A percentile compares a stretch with the other conserved stretches of the same genome.
Conservation (phyloP, 2,888 invertebrate genomes). For the Synergus gifuensis region DNA sequence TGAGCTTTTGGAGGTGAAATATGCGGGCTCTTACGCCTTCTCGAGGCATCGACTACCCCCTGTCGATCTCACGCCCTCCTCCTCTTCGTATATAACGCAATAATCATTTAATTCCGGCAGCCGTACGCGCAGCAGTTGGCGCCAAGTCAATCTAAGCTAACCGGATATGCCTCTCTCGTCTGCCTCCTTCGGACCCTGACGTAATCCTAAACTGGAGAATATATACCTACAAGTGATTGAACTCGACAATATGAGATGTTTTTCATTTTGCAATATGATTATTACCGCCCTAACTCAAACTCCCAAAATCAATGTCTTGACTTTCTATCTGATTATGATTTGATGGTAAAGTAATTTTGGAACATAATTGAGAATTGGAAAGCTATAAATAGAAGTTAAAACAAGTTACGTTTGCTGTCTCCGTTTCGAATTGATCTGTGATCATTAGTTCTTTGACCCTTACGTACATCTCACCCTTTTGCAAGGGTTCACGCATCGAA, state of each 20-base stretch:
- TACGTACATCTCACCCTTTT: conserved; percentile 30
- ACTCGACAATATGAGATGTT: not conserved
- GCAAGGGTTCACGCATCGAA: conserved; percentile 42
- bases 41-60: conserved; percentile 45
- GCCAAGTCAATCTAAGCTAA: conserved; percentile 77
- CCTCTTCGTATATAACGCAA: conserved; percentile 71
- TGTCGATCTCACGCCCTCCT: conserved; percentile 44
- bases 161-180: conserved; percentile 77
- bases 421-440: conserved; percentile 13
- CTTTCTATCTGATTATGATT: no score
- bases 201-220: conserved; percentile 67
- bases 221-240: conserved; percentile 47
- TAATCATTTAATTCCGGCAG: conserved; percentile 77
- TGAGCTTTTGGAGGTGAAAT: conserved; percentile 30
- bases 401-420: not conserved
- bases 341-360: not conserved
- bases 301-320: no score
- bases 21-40: conserved; percentile 55
- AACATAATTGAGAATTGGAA: not conserved
- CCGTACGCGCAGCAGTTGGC: conserved; percentile 76
- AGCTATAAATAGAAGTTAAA: not conserved
- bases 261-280: not conserved
- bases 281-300: no score
- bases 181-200: conserved; percentile 67
- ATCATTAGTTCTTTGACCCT: conserved; percentile 19